Evolutionary conservation across 1,140 invertebrate species (phyloP).

Genomic region (Palaemon carinicauda): DNA sequence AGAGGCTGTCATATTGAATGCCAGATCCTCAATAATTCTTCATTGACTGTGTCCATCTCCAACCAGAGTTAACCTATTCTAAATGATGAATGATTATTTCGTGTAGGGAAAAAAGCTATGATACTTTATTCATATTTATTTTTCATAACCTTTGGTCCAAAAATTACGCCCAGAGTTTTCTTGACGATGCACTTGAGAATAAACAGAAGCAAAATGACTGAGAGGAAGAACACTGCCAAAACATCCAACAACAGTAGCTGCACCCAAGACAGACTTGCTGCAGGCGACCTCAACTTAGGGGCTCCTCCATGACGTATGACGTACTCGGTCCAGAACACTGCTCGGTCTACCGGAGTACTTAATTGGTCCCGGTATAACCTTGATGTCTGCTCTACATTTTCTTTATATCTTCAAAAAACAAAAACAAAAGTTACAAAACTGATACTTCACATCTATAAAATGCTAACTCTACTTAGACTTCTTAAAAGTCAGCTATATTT

Average conservation of each 20-base stretch:
- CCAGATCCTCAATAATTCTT: too few species aligned
- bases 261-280: conserved; percentile 24
- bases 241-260: conserved; percentile 37
- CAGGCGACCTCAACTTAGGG: conserved; percentile 26
- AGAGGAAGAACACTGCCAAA: background rate
- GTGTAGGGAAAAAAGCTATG: too few species aligned
- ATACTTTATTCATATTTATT: background rate
- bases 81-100: too few species aligned
- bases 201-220: background rate
- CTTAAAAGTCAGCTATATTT: too few species aligned
- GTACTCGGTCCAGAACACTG: conserved; percentile 48
- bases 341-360: conserved; percentile 10
- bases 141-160: background rate
- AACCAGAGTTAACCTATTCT: too few species aligned
- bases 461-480: too few species aligned
- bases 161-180: background rate
- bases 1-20: too few species aligned
- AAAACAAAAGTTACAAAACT: too few species aligned
- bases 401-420: background rate
- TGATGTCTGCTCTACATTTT: background rate
- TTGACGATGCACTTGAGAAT: background rate
- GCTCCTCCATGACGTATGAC: conserved; percentile 32
- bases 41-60: too few species aligned
- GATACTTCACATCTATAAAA: too few species aligned
- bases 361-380: background rate